Evolutionary conservation across 2,797 vertebrate genomes (phyloP), one percentile per base, ranked within the genome.

Genomic region (Rhynchonycteris naso): DNA sequence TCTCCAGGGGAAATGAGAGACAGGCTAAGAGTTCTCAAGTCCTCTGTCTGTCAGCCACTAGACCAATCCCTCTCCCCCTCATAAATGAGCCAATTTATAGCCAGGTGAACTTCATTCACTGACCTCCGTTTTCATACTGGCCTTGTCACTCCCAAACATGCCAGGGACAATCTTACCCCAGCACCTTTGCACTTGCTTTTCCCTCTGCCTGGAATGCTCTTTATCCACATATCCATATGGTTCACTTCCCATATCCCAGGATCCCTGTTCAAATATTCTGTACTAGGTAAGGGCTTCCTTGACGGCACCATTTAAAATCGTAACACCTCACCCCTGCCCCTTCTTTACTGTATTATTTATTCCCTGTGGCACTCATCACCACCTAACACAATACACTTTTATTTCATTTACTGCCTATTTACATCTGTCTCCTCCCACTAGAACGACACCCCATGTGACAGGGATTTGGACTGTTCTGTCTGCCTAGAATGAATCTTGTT

Each of bases 301-400:
- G 5, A n/a, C 33, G 19, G 28, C 19, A 15, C 52, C 80, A 11
- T 38, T 79, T 68, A 68, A 66, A 33, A 54, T n/a, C 11, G 15
- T 4, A 80, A 7, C 30, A 0, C 4, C 15, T 38, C 4, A 1
- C 38, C 4, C 74, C 18, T 0, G 28, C 28, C 21, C 61, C 15
- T n/a, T 35, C 26, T 63, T 69, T 21, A 13, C 33, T 47, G 47
- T 54, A 22, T 9, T 66, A 21, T 65, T 9, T 66, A 21, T 65
- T 75, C 68, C 28, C 10, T 24, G 54, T 9, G 69, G 78, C 30
- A 8, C 28, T 47, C 12, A 22, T 21, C 43, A 11, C 7, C 21
- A 12, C 28, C 80, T 63, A 59, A n/a, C 69, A 47, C 1, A 12
- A 7, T 30, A 30, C 50, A 2, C 9, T 24, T 11, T 43, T 50